phyloP scores from a whole-genome alignment of 2,113 vertebrate genomes.

The Megaceryle maxima region DNA sequence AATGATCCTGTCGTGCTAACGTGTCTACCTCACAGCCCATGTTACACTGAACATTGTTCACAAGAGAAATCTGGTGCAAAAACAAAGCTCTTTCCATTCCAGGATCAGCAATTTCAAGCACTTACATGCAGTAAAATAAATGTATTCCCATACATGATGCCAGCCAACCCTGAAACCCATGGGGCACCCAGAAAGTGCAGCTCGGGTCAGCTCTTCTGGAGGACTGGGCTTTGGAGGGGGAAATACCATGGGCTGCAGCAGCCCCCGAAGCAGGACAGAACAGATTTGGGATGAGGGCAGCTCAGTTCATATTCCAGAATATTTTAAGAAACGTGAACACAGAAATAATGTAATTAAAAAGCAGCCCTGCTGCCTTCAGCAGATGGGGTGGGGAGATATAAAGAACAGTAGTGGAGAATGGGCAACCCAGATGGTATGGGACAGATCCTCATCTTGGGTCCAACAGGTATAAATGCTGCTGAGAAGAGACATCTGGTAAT shows the following conservation, averaged over 20 bases:
- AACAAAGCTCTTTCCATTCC: neutral
- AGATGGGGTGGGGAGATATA: neutral
- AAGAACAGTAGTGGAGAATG: rapidly evolving
- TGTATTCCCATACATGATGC: neutral
- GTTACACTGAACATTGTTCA: neutral
- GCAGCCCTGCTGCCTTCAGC: neutral
- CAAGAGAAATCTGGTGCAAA: neutral
- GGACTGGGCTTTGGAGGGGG: neutral
- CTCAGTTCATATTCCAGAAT: neutral
- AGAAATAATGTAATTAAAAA: neutral
- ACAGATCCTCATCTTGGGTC: too few species aligned
- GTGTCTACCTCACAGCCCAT: rapidly evolving
- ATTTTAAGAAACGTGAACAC: neutral
- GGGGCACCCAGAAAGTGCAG: neutral
- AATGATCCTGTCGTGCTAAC: neutral
- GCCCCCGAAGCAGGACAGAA: neutral
- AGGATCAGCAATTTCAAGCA: neutral
- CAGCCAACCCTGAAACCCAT: neutral
- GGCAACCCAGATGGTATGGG: rapidly evolving
- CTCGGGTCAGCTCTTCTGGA: rapidly evolving
- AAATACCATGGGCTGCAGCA: neutral
- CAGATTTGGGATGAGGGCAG: neutral
- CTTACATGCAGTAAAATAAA: neutral
- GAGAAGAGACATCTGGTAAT: neutral
- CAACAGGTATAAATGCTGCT: rapidly evolving